Evolutionary conservation across 2,888 invertebrate species (phyloP).

Genomic region (Stenoptilia bipunctidactyla): DNA sequence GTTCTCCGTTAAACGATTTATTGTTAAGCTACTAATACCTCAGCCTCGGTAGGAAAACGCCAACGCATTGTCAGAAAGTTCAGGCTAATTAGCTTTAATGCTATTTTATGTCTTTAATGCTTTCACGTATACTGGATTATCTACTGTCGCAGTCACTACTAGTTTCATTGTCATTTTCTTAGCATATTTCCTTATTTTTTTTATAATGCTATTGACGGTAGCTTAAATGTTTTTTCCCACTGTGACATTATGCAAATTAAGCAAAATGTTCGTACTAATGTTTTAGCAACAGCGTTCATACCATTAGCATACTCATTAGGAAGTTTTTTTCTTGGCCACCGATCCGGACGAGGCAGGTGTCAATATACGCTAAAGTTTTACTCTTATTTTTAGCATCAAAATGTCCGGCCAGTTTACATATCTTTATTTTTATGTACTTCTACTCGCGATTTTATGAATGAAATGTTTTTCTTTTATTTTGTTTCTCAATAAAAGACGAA

Average conservation of each 20-base stretch:
- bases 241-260: slow-evolving; percentile 61
- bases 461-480: neutral
- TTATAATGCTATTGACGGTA: slow-evolving; percentile 39
- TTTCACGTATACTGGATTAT: neutral
- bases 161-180: neutral
- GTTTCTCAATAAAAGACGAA: neutral
- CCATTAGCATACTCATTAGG: slow-evolving; percentile 52
- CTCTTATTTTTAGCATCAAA: slow-evolving; percentile 15
- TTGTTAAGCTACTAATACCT: slow-evolving; percentile 58
- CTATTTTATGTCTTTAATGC: neutral
- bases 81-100: slow-evolving; percentile 29
- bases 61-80: slow-evolving; percentile 33
- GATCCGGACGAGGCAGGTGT: slow-evolving; percentile 37
- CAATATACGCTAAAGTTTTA: slow-evolving; percentile 30
- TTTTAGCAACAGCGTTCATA: slow-evolving; percentile 40
- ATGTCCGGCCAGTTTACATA: neutral
- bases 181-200: neutral
- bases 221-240: slow-evolving; percentile 46
- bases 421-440: neutral
- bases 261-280: slow-evolving; percentile 30
- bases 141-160: neutral
- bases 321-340: slow-evolving; percentile 34
- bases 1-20: slow-evolving; percentile 58
- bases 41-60: slow-evolving; percentile 39
- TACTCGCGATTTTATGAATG: neutral